Evolutionary conservation across 2,113 vertebrate genomes (phyloP), one percentile per base, ranked within the genome.

Genomic region (Pseudopodoces humilis): DNA sequence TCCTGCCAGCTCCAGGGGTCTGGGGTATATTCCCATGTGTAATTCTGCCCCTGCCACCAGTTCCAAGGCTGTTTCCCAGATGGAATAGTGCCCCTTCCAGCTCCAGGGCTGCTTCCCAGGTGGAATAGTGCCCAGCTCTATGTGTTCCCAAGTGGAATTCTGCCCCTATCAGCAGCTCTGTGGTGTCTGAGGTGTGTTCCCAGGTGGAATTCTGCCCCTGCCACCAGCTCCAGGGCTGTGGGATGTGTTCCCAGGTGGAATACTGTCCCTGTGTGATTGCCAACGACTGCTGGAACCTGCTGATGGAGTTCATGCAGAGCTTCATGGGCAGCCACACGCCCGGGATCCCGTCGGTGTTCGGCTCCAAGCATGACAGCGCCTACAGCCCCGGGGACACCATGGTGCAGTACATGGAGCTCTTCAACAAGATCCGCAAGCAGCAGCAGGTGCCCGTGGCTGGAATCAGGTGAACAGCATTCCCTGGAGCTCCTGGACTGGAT

Each of bases 341-440:
- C 3, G 98, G 99, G 27, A 87, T 98, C 59, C 99, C 99, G 0
- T 94, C 99, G 1, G 98, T 99, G 65, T 99, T 99, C 67, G 94
- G 97, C 68, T 97, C 97, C 83, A 99, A 99, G 95, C 98, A 99
- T 0, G 99, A 99, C 50, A 98, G 98, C 5, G 90, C 99, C 75
- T 99, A 99, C 28, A 86, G 98, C 75, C 98, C 98, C 0, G 98
- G 98, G 5, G 99, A 99, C 96, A 99, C 99, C 37, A 98, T 99
- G 99, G 98, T 98, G 75, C 99, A 99, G 96, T 99, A 99, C 96
- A 98, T 99, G 97, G 99, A 99, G 95, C 98, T 99, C 81, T 99
- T 99, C 97, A 99, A 99, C 97, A 99, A 99, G 96, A 98, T 99
- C 60, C 99, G 99, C 67, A 99, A 99, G 96, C 98, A 98, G 95